Evolutionary conservation across 2,113 vertebrate genomes (phyloP).

Genomic region (Lepisosteus oculatus): DNA sequence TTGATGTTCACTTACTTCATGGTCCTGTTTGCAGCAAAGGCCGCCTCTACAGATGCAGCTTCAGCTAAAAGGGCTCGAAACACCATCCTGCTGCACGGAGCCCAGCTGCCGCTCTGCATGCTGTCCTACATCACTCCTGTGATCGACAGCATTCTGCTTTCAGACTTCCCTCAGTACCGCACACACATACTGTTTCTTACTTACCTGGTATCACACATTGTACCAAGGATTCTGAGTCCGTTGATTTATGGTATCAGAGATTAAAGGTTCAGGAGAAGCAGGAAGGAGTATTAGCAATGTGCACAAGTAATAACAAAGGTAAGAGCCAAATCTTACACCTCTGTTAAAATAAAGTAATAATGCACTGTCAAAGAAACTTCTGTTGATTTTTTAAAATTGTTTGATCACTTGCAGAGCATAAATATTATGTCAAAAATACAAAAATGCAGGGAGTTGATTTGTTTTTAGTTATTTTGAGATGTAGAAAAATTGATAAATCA

Average conservation of each 20-base stretch:
- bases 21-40: slow-evolving; percentile 37
- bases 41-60: slow-evolving; percentile 12
- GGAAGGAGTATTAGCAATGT: slow-evolving; percentile 16
- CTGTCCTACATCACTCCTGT: slow-evolving; percentile 35
- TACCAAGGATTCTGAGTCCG: slow-evolving; percentile 49
- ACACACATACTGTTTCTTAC: slow-evolving; percentile 21
- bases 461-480: too few species aligned
- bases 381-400: too few species aligned
- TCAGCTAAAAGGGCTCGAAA: slow-evolving; percentile 43
- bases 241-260: slow-evolving; percentile 52
- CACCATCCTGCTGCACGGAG: slow-evolving; percentile 52
- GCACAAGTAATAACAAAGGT: neutral
- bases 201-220: slow-evolving; percentile 37
- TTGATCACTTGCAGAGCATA: too few species aligned
- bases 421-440: too few species aligned
- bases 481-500: too few species aligned
- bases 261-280: slow-evolving; percentile 31
- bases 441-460: too few species aligned
- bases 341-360: too few species aligned
- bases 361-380: too few species aligned
- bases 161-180: slow-evolving; percentile 2
- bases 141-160: slow-evolving; percentile 9
- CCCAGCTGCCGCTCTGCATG: slow-evolving; percentile 46
- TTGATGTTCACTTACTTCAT: slow-evolving; percentile 38
- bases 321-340: neutral